Conservation (phyloP, 2,888 invertebrate species). For the Oscheius sp. region DNA sequence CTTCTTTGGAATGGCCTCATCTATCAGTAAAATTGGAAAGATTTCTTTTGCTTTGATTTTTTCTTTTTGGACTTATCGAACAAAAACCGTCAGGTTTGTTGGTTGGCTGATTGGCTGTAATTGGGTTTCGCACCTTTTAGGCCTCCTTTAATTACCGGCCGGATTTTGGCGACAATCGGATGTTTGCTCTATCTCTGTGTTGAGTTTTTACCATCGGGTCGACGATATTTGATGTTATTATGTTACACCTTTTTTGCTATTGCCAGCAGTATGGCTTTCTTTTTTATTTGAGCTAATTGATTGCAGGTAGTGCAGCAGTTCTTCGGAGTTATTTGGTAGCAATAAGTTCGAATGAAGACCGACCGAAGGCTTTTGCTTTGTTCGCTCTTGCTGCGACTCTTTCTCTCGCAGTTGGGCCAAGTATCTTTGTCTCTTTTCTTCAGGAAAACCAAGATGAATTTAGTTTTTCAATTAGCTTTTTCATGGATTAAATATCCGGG, state of each 20-base stretch:
- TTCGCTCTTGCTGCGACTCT: conserved; percentile 39
- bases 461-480: conserved; percentile 49
- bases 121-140: conserved; percentile 19
- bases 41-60: conserved; percentile 49
- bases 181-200: conserved; percentile 48
- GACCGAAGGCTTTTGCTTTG: conserved; percentile 42
- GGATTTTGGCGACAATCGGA: conserved; percentile 41
- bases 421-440: conserved; percentile 14
- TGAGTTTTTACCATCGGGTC: conserved; percentile 38
- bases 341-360: conserved; percentile 34
- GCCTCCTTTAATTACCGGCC: conserved; percentile 39
- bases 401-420: conserved; percentile 44
- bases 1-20: conserved; percentile 53
- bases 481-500: conserved; percentile 44
- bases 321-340: conserved; percentile 47
- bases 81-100: conserved; percentile 39
- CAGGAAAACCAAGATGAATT: not conserved
- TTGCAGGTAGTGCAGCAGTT: conserved; percentile 41
- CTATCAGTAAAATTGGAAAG: conserved; percentile 45
- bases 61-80: conserved; percentile 47
- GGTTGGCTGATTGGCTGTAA: not conserved
- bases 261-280: conserved; percentile 37
- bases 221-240: conserved; percentile 44
- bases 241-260: conserved; percentile 50
- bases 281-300: not conserved